phyloP scores from a whole-genome alignment of 53 echinoderm and acorn worm species.

The Crossaster papposus region DNA sequence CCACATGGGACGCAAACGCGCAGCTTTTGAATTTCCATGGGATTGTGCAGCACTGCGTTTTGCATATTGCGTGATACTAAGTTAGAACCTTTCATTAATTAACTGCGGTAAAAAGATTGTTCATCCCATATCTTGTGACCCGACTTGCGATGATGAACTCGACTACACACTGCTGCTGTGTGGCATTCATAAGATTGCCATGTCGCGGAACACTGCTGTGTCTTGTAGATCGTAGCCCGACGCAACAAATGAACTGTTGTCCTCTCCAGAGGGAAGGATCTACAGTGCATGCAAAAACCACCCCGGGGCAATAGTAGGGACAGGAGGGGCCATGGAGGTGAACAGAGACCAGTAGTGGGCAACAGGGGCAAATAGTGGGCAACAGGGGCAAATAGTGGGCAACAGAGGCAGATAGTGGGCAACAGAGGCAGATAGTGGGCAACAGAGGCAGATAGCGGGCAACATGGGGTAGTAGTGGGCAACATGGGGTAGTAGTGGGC shows the following conservation, averaged over 20 bases:
- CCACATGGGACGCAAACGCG: too few species aligned
- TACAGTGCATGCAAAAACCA: constrained; percentile 17
- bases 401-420: not conserved
- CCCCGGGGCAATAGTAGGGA: not conserved
- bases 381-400: not conserved
- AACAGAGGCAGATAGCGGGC: too few species aligned
- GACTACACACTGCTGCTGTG: not conserved
- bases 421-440: too few species aligned
- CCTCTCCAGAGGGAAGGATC: constrained; percentile 26
- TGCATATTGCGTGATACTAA: too few species aligned
- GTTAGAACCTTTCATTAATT: too few species aligned
- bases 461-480: too few species aligned
- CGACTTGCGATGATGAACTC: too few species aligned
- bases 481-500: not conserved
- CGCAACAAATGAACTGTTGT: not conserved
- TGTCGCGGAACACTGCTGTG: constrained; percentile 36
- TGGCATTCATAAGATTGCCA: constrained; percentile 7
- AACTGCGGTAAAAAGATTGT: too few species aligned
- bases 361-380: not conserved
- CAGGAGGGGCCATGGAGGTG: too few species aligned
- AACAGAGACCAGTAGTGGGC: not conserved
- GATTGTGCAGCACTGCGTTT: too few species aligned
- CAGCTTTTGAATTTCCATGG: too few species aligned
- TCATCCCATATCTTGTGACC: too few species aligned
- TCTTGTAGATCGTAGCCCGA: not conserved